Base-by-base conservation (phyloP, 2,113 vertebrate species). In the Poicephalus gulielmi region DNA sequence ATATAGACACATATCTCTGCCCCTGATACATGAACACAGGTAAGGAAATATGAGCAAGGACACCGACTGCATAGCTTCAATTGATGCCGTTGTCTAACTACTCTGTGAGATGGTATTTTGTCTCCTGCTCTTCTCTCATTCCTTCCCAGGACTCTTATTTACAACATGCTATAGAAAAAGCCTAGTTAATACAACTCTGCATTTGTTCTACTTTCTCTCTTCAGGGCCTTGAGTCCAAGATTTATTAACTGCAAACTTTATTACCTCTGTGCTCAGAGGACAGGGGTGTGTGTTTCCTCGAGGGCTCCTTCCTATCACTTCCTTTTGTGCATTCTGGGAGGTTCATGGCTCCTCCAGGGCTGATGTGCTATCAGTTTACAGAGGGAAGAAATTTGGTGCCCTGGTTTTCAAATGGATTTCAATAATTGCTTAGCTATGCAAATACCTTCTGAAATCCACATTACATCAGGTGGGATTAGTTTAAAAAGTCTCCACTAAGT, bases 11-110 rank as follows among this genome's bases (percentile, higher is more conserved):
- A 10, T 46, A 75, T 63, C 27, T 75, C 12, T 74, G 67, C n/a
- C 31, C 7, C 30, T 69, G 8, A 12, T 80, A 53, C 31, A 53
- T 19, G 41, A 83, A 30, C 2, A 68, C 11, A 30, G 59, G 12
- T 18, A 76, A 83, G 47, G 15, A 66, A 46, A 20, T 10, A 30
- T 2, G 12, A 81, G 37, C 16, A 78, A 63, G 50, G 60, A 91
- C 39, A 24, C 2, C 50, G 50, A 30, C 17, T 22, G 43, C 55
- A 70, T 6, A 43, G 24, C 9, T 85, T 63, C 41, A n/a, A 9
- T 0, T 59, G 37, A 35, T 60, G 23, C 10, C 4, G 3, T 24
- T 17, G 3, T 70, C 41, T 31, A 0, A 7, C 10, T 15, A 11
- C 30, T 49, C 49, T 62, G 5, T 43, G 35, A 66, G 35, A 60